Evolutionary conservation across 2,797 vertebrate species (phyloP).

Genomic region (Pogoniulus pusillus): DNA sequence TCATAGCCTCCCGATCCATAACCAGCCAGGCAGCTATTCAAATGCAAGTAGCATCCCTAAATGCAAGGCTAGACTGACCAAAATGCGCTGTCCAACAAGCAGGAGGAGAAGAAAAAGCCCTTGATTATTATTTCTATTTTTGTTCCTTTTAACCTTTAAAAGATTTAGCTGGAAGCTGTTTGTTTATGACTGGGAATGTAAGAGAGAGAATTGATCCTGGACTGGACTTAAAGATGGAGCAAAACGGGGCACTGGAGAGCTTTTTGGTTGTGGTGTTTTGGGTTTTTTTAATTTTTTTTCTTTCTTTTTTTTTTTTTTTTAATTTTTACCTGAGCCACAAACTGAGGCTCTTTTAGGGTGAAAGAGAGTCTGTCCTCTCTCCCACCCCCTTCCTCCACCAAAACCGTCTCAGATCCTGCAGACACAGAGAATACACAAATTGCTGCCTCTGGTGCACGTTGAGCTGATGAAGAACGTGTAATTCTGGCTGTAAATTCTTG

Average conservation of each 20-base stretch:
- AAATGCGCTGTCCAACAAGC: slow-evolving; percentile 71
- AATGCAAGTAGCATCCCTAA: slow-evolving; percentile 89
- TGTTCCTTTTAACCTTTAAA: slow-evolving; percentile 71
- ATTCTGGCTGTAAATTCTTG: slow-evolving; percentile 66
- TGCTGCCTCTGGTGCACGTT: slow-evolving; percentile 40
- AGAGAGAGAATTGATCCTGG: slow-evolving; percentile 76
- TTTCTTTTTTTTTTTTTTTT: not conserved
- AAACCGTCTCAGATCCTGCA: slow-evolving; percentile 39
- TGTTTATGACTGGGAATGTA: slow-evolving; percentile 77
- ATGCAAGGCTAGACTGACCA: slow-evolving; percentile 81
- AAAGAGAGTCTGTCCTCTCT: slow-evolving; percentile 48
- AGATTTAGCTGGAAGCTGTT: slow-evolving; percentile 77
- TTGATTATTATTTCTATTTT: slow-evolving; percentile 62
- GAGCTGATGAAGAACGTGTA: slow-evolving; percentile 63
- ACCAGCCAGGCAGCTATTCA: slow-evolving; percentile 92
- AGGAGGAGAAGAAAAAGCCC: slow-evolving; percentile 57
- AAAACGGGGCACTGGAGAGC: slow-evolving; percentile 68
- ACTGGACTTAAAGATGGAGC: slow-evolving; percentile 77
- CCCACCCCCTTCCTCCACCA: not conserved
- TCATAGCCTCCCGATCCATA: slow-evolving; percentile 90
- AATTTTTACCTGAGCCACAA: slow-evolving; percentile 57
- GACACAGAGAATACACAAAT: slow-evolving; percentile 46
- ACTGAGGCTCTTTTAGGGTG: slow-evolving; percentile 32
- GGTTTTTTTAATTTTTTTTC: not conserved
- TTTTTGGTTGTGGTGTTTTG: slow-evolving; percentile 47